phyloP scores from a whole-genome alignment of 2,797 vertebrate genomes.

The Australoheros facetus region DNA sequence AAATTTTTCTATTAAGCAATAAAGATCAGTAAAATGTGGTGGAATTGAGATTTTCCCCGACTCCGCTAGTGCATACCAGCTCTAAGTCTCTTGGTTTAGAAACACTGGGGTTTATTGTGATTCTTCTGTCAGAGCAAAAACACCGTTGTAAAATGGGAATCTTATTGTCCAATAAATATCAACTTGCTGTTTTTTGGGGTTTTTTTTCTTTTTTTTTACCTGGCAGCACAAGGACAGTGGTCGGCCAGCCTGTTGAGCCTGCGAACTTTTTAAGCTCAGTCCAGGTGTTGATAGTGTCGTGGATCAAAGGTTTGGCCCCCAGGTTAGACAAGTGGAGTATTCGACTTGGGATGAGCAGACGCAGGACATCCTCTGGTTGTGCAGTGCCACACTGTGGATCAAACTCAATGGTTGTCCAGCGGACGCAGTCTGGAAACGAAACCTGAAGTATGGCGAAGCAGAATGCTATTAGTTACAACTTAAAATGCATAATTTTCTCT shows the following conservation, averaged over 20 bases:
- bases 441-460: slow-evolving; percentile 79
- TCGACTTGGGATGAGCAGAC: slow-evolving; percentile 93
- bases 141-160: background rate
- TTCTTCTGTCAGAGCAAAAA: background rate
- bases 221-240: slow-evolving; percentile 93
- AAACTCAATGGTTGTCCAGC: slow-evolving; percentile 97
- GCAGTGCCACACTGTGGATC: slow-evolving; percentile 97
- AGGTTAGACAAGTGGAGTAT: slow-evolving; percentile 88
- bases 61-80: background rate
- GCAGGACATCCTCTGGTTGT: slow-evolving; percentile 96
- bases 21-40: background rate
- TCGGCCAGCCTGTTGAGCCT: slow-evolving; percentile 93
- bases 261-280: slow-evolving; percentile 97
- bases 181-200: too few species aligned
- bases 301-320: slow-evolving; percentile 87
- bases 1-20: background rate
- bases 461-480: background rate
- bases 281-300: slow-evolving; percentile 98
- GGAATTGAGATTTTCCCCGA: background rate
- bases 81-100: background rate
- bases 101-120: background rate
- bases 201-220: slow-evolving; percentile 74
- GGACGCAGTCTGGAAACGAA: slow-evolving; percentile 95
- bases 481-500: background rate
- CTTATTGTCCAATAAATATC: background rate